These are phyloP conservation scores for Leucophenga varia DNA, from an alignment of 1,140 invertebrate genomes.

Conservation along the genomic window DNA sequence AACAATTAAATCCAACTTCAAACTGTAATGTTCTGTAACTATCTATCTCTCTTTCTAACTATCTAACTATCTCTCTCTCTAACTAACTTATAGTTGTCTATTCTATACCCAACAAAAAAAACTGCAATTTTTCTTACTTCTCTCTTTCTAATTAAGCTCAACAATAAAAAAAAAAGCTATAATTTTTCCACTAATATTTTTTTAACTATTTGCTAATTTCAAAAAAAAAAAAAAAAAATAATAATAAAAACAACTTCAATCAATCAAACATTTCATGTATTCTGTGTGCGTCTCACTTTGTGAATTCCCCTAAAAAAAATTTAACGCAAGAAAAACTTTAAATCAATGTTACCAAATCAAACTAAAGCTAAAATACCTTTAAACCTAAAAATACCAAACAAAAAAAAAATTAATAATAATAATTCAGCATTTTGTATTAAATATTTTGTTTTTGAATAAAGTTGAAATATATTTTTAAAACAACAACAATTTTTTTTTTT, in stretches of 20 bases:
- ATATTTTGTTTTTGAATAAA: conserved; percentile 17
- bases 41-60: neutral
- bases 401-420: no score
- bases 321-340: no score
- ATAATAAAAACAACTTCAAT: no score
- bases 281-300: no score
- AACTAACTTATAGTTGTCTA: conserved; percentile 10
- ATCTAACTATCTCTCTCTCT: conserved; percentile 11
- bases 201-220: conserved; percentile 17
- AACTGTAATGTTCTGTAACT: conserved; percentile 10
- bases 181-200: conserved; percentile 20
- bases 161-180: no score
- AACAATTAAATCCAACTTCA: neutral
- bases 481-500: conserved; percentile 11
- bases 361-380: no score
- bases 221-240: no score
- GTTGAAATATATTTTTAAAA: conserved; percentile 7
- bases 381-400: no score
- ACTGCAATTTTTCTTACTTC: conserved; percentile 29
- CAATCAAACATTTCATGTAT: no score
- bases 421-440: conserved; percentile 34
- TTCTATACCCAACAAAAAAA: no score
- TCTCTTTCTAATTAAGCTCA: conserved; percentile 23
- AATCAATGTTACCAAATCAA: no score
- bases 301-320: no score